Evolutionary conservation across 2,797 vertebrate species (phyloP).

Genomic region (Anas georgica): DNA sequence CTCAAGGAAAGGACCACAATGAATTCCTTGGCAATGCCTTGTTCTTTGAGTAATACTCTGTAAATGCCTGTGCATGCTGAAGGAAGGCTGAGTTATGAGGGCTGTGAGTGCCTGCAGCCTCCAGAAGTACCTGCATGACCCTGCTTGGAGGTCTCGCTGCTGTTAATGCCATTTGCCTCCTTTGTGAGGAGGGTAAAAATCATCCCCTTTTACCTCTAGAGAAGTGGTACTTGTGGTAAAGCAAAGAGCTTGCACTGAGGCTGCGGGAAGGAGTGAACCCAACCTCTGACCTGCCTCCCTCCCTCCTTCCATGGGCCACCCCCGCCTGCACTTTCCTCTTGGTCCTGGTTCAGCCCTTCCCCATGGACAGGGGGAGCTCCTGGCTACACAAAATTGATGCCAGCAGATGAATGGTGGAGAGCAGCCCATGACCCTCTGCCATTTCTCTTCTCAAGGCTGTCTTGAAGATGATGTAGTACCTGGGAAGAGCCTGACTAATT

Average conservation of each 20-base stretch:
- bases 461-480: slow-evolving; percentile 47
- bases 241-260: accelerated
- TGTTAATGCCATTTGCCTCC: background rate
- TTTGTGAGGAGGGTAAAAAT: background rate
- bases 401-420: slow-evolving; percentile 11
- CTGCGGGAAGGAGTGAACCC: background rate
- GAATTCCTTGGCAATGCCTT: slow-evolving; percentile 21
- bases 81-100: slow-evolving; percentile 13
- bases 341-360: background rate
- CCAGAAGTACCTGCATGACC: background rate
- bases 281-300: accelerated
- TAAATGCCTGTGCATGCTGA: background rate
- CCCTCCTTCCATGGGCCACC: background rate
- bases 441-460: slow-evolving; percentile 40
- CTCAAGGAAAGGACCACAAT: slow-evolving; percentile 25
- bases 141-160: background rate
- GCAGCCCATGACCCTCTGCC: background rate
- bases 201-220: background rate
- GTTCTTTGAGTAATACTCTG: slow-evolving; percentile 39
- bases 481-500: slow-evolving; percentile 53
- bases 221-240: background rate
- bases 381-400: background rate
- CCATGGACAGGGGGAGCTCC: background rate
- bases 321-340: background rate
- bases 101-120: background rate